Percentiles rank a stretch among this genome's conserved stretches.
Conservation (phyloP, 1,140 invertebrate species). For the Brachionus asplanchnoidis region DNA sequence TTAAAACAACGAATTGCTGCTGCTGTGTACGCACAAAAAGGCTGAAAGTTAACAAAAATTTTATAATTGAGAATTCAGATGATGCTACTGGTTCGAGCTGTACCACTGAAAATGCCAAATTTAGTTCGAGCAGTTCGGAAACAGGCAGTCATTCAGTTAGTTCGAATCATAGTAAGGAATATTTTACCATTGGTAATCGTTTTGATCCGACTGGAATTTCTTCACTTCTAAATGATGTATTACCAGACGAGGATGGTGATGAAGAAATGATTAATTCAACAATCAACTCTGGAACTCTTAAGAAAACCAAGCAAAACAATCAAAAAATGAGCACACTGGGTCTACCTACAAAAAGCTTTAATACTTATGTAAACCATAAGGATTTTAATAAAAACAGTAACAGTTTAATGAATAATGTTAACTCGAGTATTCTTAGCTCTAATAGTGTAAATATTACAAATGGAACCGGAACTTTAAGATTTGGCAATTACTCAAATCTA, state of each 20-base stretch:
- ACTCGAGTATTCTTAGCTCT: neutral
- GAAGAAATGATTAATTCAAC: slow-evolving; percentile 6
- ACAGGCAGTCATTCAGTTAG: neutral
- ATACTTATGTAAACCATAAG: slow-evolving; percentile 27
- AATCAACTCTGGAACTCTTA: neutral
- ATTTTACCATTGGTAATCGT: slow-evolving; percentile 23
- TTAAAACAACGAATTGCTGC: neutral
- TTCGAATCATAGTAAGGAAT: slow-evolving; percentile 26
- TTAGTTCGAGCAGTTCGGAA: slow-evolving; percentile 2
- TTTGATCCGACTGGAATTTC: slow-evolving; percentile 20
- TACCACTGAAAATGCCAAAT: slow-evolving; percentile 13
- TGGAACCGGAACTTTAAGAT: neutral
- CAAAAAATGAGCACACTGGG: neutral
- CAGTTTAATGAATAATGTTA: neutral
- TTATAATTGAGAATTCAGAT: neutral
- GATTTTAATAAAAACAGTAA: slow-evolving; percentile 32
- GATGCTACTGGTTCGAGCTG: neutral
- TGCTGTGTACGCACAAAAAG: neutral
- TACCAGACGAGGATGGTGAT: slow-evolving; percentile 28
- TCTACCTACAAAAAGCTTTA: slow-evolving; percentile 25
- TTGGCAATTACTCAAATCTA: neutral
- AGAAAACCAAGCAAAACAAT: neutral
- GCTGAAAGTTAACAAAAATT: neutral
- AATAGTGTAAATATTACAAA: neutral
- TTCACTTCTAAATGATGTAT: neutral